Evolutionary conservation across 2,113 vertebrate species (phyloP).

Genomic region (Rousettus leschenaultii): DNA sequence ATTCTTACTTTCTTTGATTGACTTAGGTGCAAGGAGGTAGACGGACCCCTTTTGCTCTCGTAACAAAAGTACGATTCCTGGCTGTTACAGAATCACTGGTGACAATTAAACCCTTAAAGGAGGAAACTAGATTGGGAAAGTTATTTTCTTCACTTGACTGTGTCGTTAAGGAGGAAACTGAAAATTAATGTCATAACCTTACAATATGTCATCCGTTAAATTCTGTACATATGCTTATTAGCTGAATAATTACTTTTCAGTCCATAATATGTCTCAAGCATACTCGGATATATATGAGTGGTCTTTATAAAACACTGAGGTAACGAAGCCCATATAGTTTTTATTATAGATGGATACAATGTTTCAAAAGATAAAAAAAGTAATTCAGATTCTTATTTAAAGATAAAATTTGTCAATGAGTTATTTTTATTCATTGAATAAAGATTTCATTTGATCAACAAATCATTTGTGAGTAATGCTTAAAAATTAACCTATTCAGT

Average conservation of each 20-base stretch:
- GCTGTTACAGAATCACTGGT: background rate
- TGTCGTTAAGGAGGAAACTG: background rate
- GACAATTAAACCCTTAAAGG: background rate
- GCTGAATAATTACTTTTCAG: background rate
- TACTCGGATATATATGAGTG: background rate
- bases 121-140: background rate
- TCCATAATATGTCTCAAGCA: background rate
- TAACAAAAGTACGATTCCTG: background rate
- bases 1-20: too few species aligned
- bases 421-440: too few species aligned
- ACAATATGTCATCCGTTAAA: background rate
- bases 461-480: background rate
- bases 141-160: background rate
- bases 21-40: too few species aligned
- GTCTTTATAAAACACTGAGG: background rate
- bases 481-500: background rate
- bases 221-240: background rate
- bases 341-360: background rate
- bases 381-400: too few species aligned
- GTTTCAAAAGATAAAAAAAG: too few species aligned
- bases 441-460: background rate
- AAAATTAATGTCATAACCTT: background rate
- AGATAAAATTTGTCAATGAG: too few species aligned
- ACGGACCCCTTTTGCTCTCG: too few species aligned
- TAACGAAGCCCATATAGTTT: background rate